Conservation (phyloP, 2,888 invertebrate genomes). For the Nudaria mundana region DNA sequence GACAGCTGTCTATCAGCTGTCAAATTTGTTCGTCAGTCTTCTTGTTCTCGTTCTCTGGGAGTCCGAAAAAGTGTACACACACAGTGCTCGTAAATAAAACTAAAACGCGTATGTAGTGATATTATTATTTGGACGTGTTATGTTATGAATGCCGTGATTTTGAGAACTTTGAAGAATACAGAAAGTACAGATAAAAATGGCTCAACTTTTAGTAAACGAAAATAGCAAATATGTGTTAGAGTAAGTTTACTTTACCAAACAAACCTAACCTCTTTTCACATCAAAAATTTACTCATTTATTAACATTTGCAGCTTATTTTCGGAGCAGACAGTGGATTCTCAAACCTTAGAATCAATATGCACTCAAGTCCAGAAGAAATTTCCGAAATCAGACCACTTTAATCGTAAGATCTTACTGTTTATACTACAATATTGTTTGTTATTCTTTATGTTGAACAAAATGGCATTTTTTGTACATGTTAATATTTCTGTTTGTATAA, state of each 20-base stretch:
- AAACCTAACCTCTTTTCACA: conserved; percentile 30
- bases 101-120: too few species aligned
- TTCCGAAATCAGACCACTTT: conserved; percentile 89
- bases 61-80: too few species aligned
- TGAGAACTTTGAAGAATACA: too few species aligned
- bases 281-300: conserved; percentile 14
- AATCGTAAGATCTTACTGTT: conserved; percentile 76
- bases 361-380: conserved; percentile 88
- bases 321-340: conserved; percentile 86
- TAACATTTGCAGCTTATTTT: conserved; percentile 82
- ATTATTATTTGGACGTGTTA: too few species aligned
- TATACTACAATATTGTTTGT: background rate
- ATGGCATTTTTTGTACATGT: background rate
- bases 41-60: too few species aligned
- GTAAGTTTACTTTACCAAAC: conserved; percentile 45
- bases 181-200: conserved; percentile 52
- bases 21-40: too few species aligned
- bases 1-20: too few species aligned
- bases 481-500: too few species aligned
- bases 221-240: conserved; percentile 76
- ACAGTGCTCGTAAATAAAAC: too few species aligned
- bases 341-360: conserved; percentile 89
- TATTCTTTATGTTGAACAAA: too few species aligned
- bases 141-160: conserved; percentile 1
- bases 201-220: conserved; percentile 68